Percentiles rank a stretch among this genome's conserved stretches.
phyloP scores from a whole-genome alignment of 1,140 invertebrate species.

The Parasteatoda tepidariorum region DNA sequence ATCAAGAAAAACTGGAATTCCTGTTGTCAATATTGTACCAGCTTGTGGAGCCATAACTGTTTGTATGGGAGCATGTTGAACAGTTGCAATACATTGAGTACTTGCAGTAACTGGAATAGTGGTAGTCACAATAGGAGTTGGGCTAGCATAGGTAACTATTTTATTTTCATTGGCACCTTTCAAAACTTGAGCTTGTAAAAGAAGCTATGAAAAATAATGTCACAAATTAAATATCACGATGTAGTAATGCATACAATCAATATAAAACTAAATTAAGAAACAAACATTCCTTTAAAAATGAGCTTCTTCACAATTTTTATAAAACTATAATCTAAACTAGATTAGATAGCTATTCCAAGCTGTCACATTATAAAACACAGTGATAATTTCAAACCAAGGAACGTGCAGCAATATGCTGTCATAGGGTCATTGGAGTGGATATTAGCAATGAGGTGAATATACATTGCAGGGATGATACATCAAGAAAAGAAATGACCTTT shows the following conservation, averaged over 20 bases:
- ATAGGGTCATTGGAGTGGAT: no score
- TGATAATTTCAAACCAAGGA: no score
- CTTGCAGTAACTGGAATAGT: conserved; percentile 21
- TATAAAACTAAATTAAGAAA: not conserved
- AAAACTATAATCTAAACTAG: no score
- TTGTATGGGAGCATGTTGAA: conserved; percentile 34
- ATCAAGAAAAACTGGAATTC: conserved; percentile 56
- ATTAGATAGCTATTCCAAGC: no score
- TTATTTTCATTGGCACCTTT: conserved; percentile 47
- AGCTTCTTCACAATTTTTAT: no score
- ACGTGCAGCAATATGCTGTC: no score
- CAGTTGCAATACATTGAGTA: conserved; percentile 33
- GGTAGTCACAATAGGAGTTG: conserved; percentile 34
- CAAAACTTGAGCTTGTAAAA: conserved; percentile 56
- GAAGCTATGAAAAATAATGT: conserved; percentile 32
- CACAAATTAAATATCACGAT: no score
- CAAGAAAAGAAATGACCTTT: no score
- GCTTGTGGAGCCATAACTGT: conserved; percentile 31
- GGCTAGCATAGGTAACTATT: conserved; percentile 42
- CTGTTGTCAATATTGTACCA: conserved; percentile 55
- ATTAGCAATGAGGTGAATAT: no score
- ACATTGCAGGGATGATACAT: no score
- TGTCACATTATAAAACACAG: no score
- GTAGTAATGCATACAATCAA: not conserved
- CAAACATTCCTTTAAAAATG: not conserved